Percentiles rank a stretch among this genome's conserved stretches.
Conservation (phyloP, 2,113 vertebrate species). For the Eptesicus fuscus region DNA sequence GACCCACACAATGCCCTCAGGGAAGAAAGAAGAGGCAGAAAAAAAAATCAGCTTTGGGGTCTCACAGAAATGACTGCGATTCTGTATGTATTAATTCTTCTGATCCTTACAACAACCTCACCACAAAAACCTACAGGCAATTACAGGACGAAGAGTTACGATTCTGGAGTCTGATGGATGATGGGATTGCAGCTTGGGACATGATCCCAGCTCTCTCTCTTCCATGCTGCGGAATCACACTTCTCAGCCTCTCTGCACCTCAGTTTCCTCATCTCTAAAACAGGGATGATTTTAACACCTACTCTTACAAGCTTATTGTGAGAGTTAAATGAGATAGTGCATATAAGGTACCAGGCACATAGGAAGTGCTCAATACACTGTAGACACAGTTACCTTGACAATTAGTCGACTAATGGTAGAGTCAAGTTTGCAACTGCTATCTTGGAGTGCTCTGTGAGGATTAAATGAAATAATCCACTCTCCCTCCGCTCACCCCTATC, state of each 20-base stretch:
- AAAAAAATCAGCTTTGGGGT: background rate
- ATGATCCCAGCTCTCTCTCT: background rate
- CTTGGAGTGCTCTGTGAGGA: background rate
- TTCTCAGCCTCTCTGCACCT: background rate
- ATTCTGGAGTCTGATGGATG: background rate
- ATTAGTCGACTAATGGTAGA: background rate
- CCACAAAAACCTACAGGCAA: background rate
- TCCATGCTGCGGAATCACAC: background rate
- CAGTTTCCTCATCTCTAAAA: background rate
- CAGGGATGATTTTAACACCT: too few species aligned
- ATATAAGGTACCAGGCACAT: background rate
- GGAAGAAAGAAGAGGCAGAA: background rate
- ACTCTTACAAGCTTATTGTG: background rate
- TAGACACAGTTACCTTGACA: background rate
- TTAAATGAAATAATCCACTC: accelerated
- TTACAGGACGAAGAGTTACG: background rate
- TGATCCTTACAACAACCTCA: background rate
- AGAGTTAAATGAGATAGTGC: background rate
- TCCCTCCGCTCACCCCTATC: background rate
- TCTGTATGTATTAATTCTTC: background rate
- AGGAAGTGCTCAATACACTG: background rate
- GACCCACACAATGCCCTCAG: background rate
- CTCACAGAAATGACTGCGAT: background rate
- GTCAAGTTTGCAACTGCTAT: background rate
- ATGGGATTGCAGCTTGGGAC: background rate